Evolutionary conservation across 2,113 vertebrate species (phyloP).

Genomic region (Anseranas semipalmata): DNA sequence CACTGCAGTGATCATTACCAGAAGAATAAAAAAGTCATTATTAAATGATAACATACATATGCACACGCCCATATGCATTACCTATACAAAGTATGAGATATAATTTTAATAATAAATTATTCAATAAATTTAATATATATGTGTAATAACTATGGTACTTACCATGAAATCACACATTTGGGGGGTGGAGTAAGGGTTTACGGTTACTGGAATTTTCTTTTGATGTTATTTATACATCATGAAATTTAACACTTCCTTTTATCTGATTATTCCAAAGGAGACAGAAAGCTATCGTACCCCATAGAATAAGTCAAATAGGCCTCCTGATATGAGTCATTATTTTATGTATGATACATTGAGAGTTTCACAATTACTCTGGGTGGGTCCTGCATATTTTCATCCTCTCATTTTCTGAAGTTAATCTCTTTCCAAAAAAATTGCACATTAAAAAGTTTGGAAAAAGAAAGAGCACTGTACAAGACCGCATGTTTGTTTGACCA

Average conservation of each 20-base stretch:
- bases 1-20: background rate
- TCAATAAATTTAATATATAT: background rate
- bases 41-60: background rate
- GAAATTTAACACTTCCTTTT: background rate
- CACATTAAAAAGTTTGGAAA: background rate
- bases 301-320: background rate
- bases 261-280: background rate
- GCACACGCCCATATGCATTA: background rate
- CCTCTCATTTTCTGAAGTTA: background rate
- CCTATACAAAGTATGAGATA: background rate
- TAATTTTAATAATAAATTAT: background rate
- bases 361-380: constrained; percentile 24
- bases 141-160: background rate
- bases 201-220: background rate
- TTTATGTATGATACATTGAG: constrained; percentile 3
- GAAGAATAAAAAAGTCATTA: constrained; percentile 3
- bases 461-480: background rate
- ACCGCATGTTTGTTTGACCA: background rate
- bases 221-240: background rate
- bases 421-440: background rate
- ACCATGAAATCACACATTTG: background rate
- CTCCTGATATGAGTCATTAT: background rate
- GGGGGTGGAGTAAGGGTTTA: background rate
- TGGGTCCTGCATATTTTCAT: background rate
- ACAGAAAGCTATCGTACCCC: background rate